Evolutionary conservation across 1,140 invertebrate species (phyloP), one percentile per base, ranked within the genome.

Genomic region (Drosophila nannoptera): DNA sequence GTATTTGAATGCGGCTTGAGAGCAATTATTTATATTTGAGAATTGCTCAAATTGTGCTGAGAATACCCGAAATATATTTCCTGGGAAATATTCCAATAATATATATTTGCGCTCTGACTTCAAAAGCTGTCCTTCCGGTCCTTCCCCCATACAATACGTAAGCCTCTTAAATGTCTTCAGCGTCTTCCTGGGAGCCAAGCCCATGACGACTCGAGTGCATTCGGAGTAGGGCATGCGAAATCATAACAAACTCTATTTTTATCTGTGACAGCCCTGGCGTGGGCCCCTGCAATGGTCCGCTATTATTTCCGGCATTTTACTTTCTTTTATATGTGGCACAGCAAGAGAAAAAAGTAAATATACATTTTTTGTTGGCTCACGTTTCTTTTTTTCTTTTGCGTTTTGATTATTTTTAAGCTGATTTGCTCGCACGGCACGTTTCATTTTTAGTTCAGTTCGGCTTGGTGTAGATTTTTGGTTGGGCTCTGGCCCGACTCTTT

Each of bases 381-480:
- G 4, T 7, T 43, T 7, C 5, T 5, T 38, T 11, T 38, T 8
- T 38, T 49, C 61, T 14, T 71, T 60, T 58, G 61, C 74, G 75
- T 53, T 73, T 55, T 63, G 61, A 59, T 69, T 84, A 66, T 80
- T 77, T 66, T 78, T 77, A 69, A 72, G 78, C 78, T 81, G 76
- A 77, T 77, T 81, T 77, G 73, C 66, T 84, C 49, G 60, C 80
- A 67, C 52, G 69, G 77, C 78, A 84, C 78, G 78, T 84, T 53
- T 48, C 76, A 62, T 46, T 84, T 84, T 78, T 62, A 64, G 75
- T 61, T 73, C 55, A 65, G 22, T 31, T 46, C 45, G 16, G 62
- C 58, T 32, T 35, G 29, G 45, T 72, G 67, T 75, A 68, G 75
- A 83, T 73, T 69, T 78, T 77, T 33, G 43, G 16, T 53, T 66